Evolutionary conservation across 30 jellyfish, hydroid and myxozoan species (phyloP).

Genomic region (Haliclystus octoradiatus): DNA sequence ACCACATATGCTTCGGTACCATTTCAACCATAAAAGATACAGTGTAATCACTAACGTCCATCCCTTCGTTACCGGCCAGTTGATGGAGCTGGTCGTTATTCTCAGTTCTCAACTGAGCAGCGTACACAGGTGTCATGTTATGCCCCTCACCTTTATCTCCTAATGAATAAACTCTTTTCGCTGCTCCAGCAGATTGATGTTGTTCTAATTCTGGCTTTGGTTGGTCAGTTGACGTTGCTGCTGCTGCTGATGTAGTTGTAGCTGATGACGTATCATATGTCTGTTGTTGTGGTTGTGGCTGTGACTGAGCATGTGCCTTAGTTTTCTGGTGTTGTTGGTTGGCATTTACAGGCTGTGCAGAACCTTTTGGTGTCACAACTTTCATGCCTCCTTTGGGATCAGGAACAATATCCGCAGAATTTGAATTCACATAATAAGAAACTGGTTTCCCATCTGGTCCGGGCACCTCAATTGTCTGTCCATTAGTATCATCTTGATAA

Average conservation of each 20-base stretch:
- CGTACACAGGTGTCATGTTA: too few species aligned
- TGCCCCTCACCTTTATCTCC: slow-evolving; percentile 97
- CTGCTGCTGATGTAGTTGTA: slow-evolving; percentile 3
- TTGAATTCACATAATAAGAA: slow-evolving; percentile 42
- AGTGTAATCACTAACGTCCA: too few species aligned
- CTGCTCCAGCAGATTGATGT: slow-evolving; percentile 35
- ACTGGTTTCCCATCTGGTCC: slow-evolving; percentile 49
- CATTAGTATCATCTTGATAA: slow-evolving; percentile 2
- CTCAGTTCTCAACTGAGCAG: too few species aligned
- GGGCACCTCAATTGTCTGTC: slow-evolving; percentile 35
- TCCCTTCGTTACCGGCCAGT: too few species aligned
- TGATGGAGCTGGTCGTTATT: too few species aligned
- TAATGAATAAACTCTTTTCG: slow-evolving; percentile 88
- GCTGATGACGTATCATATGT: too few species aligned
- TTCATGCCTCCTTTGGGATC: slow-evolving; percentile 63
- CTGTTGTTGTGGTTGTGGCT: not conserved
- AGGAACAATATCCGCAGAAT: slow-evolving; percentile 53
- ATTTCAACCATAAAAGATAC: too few species aligned
- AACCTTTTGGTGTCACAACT: slow-evolving; percentile 15
- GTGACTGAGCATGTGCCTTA: not conserved
- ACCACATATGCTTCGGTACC: too few species aligned
- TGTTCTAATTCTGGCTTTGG: slow-evolving; percentile 11
- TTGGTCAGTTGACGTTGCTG: slow-evolving; percentile 9
- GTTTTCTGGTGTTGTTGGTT: too few species aligned
- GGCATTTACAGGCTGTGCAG: not conserved